Base-by-base conservation (phyloP, 2,113 vertebrate genomes). In the Colinus virginianus region DNA sequence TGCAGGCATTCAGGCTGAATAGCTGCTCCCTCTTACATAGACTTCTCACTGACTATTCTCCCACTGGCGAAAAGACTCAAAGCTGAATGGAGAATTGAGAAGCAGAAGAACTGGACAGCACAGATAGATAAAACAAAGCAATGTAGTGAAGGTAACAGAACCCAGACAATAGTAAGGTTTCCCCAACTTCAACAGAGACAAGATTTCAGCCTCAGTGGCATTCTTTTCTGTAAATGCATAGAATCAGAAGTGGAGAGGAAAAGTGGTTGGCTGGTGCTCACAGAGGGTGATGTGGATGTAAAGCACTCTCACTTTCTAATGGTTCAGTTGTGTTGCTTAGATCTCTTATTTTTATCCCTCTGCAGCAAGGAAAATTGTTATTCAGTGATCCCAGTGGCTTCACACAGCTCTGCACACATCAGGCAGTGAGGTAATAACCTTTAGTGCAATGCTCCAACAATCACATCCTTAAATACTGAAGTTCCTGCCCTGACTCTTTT, bases 1-100 rank as follows among this genome's bases (percentile, higher is more conserved):
- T 63, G 67, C 30, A 83, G 63, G 68, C 64, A 59, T 58, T 89
- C 89, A 64, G 61, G 78, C 82, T 92, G 87, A 95, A 78, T 21
- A 78, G 89, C 71, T 45, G 78, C 46, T 51, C 78, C 36, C 49
- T 72, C 68, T 69, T 90, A 70, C 59, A 46, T 32, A 74, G 11
- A 36, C 71, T 64, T 20, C 56, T 85, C 34, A 3, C 84, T 2
- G 46, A 88, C 58, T 58, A 30, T 89, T 90, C 93, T 77, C 87
- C 81, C 87, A 40, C 28, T 67, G 68, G 46, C 20, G 46, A 79
- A 87, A 85, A 82, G 32, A 26, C 81, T 92, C 63, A 62, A 72
- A 85, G 55, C 46, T 87, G 55, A 82, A 87, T 18, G 19, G 48
- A 92, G 70, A 82, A 49, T 16, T 89, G 63, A 89, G 78, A 81